Base-by-base conservation (phyloP, 2,797 vertebrate genomes). In the Hypotaenidia philippensis region DNA sequence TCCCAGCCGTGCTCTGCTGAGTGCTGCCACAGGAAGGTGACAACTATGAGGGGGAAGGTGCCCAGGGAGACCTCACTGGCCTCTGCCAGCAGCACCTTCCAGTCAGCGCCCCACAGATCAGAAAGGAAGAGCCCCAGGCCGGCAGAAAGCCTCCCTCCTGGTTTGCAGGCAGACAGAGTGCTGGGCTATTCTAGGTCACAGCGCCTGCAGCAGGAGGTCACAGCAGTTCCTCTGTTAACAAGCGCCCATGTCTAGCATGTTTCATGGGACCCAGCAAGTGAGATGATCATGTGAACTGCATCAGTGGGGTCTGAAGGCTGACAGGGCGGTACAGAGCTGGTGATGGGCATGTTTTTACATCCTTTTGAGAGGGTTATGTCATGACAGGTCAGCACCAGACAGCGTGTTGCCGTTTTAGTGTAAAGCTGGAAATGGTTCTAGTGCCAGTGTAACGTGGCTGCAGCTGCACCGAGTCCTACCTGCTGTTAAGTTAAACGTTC, bases 401-500 rank as follows among this genome's bases (percentile, higher is more conserved):
- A 27, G 6, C 0, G 14, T 13, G 25, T 44, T 87, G 53, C 38
- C 57, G 5, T 13, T 47, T 70, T 32, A 87, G 57, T 8, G 3
- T 41, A 61, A 38, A n/a, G 17, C 41, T 36, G 36, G 36, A 18
- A 88, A 5, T 36, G 12, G 50, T 13, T 27, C 22, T 20, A 70
- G 34, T 0, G 10, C 6, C 40, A 77, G 57, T 10, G 0, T 2
- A 36, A 22, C 41, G 11, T 1, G 5, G 53, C 45, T 65, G 68
- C 31, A 31, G 70, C 50, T 36, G 44, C 29, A 53, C 16, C 0
- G 0, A 18, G 47, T 57, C 97, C 78, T 98, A 99, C 99, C 99
- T 99, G 99, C 99, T 65, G 99, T 99, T 95, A 99, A 85, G 96
- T 99, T 99, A 94, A 99, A 99, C 0, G 98, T 99, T 94, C 98